Conservation (phyloP, 2,797 vertebrate species). For the Gymnopithys bicolor region DNA sequence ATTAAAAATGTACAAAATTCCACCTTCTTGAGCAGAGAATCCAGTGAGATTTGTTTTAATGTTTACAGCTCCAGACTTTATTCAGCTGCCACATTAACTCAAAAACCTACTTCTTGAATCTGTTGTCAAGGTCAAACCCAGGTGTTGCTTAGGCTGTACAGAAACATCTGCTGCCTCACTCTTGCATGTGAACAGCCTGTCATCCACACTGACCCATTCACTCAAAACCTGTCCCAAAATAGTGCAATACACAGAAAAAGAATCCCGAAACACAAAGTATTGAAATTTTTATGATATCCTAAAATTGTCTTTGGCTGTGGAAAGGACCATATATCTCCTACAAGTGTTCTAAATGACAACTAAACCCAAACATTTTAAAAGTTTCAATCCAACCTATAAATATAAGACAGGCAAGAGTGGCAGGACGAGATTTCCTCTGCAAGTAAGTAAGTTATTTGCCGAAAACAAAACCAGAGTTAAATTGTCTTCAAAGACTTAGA, state of each 20-base stretch:
- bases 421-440: background rate
- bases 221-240: background rate
- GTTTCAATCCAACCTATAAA: background rate
- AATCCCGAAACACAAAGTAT: background rate
- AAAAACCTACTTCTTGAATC: background rate
- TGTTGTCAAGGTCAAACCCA: background rate
- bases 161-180: background rate
- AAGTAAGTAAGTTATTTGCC: background rate
- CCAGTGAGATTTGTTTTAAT: background rate
- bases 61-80: background rate
- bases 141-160: background rate
- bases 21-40: background rate
- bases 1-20: background rate
- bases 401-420: background rate
- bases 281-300: background rate
- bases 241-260: background rate
- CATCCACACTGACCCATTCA: background rate
- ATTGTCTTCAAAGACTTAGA: background rate
- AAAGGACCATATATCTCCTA: background rate
- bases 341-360: background rate
- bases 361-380: background rate
- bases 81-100: background rate
- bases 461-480: background rate
- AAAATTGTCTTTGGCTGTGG: background rate
- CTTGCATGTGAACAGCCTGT: background rate